Conservation (phyloP, 2,797 vertebrate genomes). For the Anolis apletophallus region DNA sequence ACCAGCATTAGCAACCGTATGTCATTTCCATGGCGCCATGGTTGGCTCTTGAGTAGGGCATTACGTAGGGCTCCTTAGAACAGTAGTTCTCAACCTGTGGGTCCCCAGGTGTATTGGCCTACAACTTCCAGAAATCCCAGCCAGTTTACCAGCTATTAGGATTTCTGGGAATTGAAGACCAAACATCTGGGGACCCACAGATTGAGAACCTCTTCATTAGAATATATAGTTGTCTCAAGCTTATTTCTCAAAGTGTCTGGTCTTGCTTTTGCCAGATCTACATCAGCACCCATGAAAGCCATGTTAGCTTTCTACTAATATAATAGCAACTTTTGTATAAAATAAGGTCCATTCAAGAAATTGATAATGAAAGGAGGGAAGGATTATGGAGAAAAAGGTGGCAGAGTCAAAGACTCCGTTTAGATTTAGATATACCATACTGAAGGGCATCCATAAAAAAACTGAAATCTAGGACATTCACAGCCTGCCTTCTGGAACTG, state of each 20-base stretch:
- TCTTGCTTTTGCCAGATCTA: constrained; percentile 1
- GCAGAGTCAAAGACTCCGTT: neutral
- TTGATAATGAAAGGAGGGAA: constrained; percentile 26
- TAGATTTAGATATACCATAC: neutral
- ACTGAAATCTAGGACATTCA: neutral
- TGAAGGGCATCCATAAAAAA: neutral
- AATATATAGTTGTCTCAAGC: neutral
- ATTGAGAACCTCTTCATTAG: no score
- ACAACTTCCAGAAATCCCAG: no score
- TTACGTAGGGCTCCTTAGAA: neutral
- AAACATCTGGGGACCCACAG: no score
- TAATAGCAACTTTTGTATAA: neutral
- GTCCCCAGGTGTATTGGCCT: no score
- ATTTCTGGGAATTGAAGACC: no score
- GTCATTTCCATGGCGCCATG: neutral
- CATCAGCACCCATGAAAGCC: neutral
- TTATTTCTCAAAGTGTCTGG: constrained; percentile 1
- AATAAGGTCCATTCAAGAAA: neutral
- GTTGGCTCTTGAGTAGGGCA: constrained; percentile 24
- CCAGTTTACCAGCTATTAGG: no score
- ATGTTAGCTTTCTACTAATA: neutral
- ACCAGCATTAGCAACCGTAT: constrained; percentile 22
- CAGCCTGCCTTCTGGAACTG: neutral
- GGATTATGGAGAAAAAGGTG: neutral
- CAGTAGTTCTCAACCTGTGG: no score